A percentile compares a stretch with the other conserved stretches of the same genome.
Evolutionary conservation across 2,797 vertebrate genomes (phyloP).

Genomic region (Cirrhinus mrigala): DNA sequence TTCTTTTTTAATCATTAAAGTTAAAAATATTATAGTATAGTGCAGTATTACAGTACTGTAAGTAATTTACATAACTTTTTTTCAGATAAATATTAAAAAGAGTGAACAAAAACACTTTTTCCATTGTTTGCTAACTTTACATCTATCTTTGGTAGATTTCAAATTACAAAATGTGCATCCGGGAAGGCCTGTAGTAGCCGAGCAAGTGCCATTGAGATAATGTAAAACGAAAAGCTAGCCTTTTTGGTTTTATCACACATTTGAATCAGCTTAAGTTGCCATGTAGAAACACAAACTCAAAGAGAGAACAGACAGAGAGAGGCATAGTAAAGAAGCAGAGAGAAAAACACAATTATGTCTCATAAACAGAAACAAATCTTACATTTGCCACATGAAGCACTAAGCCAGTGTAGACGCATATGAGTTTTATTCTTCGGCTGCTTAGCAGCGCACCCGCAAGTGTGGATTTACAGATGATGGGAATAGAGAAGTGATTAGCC

Average conservation of each 20-base stretch:
- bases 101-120: not conserved
- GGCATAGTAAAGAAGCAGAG: not conserved
- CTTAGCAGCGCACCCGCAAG: constrained; percentile 73
- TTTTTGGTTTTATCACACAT: constrained; percentile 38
- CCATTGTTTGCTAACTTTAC: not conserved
- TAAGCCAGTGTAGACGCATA: constrained; percentile 67
- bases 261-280: constrained; percentile 63
- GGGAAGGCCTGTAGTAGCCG: not conserved
- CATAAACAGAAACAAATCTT: constrained; percentile 76
- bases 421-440: constrained; percentile 68
- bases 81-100: too few species aligned
- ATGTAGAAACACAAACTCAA: constrained; percentile 64
- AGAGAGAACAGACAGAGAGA: constrained; percentile 38
- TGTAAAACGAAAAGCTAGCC: not conserved
- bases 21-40: too few species aligned
- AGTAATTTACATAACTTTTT: too few species aligned
- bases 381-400: constrained; percentile 73
- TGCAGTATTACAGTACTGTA: too few species aligned
- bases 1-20: too few species aligned
- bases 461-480: constrained; percentile 74
- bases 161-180: not conserved
- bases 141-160: not conserved
- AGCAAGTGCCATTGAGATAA: not conserved
- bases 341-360: constrained; percentile 71
- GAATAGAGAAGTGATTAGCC: constrained; percentile 71